Conservation (phyloP, 2,113 vertebrate genomes). For the cat (Felis catus) region DNA sequence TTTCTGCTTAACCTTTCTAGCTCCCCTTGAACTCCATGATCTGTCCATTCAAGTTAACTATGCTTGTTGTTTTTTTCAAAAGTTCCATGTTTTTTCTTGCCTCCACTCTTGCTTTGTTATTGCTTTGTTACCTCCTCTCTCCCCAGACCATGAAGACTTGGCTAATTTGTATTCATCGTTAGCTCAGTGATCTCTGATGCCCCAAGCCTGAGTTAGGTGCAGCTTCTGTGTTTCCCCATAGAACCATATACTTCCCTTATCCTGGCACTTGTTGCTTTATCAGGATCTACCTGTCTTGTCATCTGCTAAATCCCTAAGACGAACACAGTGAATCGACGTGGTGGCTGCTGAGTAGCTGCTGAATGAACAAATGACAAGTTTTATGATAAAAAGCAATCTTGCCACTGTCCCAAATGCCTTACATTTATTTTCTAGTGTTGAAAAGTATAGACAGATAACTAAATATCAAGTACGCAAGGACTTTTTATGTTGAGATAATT, state of each 20-base stretch:
- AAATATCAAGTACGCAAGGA: not conserved
- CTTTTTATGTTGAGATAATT: not conserved
- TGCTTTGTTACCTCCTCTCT: not conserved
- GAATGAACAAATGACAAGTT: constrained; percentile 13
- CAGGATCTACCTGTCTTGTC: not conserved
- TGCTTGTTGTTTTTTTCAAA: constrained; percentile 30
- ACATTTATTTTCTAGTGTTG: not conserved
- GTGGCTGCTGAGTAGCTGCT: not conserved
- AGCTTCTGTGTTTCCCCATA: not conserved
- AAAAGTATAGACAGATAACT: not conserved
- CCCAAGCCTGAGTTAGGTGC: not conserved
- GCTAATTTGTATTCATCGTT: not conserved
- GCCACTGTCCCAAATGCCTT: not conserved
- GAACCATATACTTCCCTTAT: not conserved
- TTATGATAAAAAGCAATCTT: not conserved
- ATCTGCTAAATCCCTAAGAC: not conserved
- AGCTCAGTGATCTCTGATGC: not conserved
- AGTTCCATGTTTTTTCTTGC: not conserved
- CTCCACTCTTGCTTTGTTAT: not conserved
- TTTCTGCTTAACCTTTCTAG: not conserved
- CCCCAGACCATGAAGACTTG: not conserved
- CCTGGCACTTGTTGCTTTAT: not conserved
- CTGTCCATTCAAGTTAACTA: not conserved
- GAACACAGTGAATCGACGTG: not conserved
- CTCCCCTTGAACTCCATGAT: not conserved